Conservation (phyloP, 2,888 invertebrate genomes). For the Sphaerophoria rueppellii region DNA sequence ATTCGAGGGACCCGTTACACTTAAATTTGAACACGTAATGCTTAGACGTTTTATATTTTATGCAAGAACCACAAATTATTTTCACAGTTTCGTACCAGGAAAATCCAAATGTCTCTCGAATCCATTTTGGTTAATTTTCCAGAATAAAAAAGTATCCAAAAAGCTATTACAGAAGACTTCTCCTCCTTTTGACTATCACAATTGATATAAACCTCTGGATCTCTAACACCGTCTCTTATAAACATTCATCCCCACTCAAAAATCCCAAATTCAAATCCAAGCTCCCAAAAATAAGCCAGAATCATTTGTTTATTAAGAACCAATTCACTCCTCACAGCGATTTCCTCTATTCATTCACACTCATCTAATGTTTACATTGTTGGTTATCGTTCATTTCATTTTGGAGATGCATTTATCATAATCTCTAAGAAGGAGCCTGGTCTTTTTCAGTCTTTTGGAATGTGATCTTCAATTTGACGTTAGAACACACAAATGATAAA, state of each 20-base stretch:
- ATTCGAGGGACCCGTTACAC: too few relatives aligned
- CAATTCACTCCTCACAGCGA: not conserved
- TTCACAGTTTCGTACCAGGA: slow-evolving; percentile 45
- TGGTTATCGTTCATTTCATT: slow-evolving; percentile 16
- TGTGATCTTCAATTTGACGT: slow-evolving; percentile 50
- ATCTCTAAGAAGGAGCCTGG: slow-evolving; percentile 28
- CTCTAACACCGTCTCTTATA: slow-evolving; percentile 40
- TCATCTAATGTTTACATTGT: slow-evolving; percentile 10
- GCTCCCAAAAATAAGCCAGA: slow-evolving; percentile 33
- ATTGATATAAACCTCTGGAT: slow-evolving; percentile 43
- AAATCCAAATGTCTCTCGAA: slow-evolving; percentile 45
- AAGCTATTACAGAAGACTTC: slow-evolving; percentile 17
- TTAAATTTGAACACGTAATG: too few relatives aligned
- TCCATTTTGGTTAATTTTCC: slow-evolving; percentile 33
- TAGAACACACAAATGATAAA: slow-evolving; percentile 41
- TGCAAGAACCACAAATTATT: not conserved
- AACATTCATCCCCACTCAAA: slow-evolving; percentile 58
- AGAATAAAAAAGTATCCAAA: slow-evolving; percentile 2
- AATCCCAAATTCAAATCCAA: not conserved
- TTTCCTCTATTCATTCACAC: slow-evolving; percentile 49
- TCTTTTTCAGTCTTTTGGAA: slow-evolving; percentile 30
- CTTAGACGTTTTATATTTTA: not conserved
- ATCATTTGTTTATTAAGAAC: slow-evolving; percentile 53
- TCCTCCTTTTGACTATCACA: slow-evolving; percentile 27
- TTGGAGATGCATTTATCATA: slow-evolving; percentile 54